Base-by-base conservation (phyloP, 1,140 invertebrate genomes). In the Schlechtendalia chinensis region DNA sequence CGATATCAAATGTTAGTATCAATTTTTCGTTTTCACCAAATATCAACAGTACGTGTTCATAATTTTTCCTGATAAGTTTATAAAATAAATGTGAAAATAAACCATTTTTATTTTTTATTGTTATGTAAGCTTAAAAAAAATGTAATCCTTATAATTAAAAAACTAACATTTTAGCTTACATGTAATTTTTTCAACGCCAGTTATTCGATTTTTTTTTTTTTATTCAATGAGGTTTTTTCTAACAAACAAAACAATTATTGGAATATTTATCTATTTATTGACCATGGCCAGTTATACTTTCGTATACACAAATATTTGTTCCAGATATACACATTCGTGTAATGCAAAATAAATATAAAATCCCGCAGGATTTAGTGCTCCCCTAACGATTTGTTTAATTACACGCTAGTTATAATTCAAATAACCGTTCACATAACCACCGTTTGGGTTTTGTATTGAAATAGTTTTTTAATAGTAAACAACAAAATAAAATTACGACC, bases 381-480 rank as follows among this genome's bases (percentile, higher is more conserved):
- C 75, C 58, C 75, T 58, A 79, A 79, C 58, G 58, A 39, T 29
- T 63, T 63, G 58, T 79, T 79, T 79, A 59, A 79, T 79, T 79
- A 79, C 58, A 79, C 14, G 39, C 75, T 27, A 47, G 75, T 63
- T 61, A 63, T 79, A 79, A 79, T 79, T 79, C 75, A 79, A 61
- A 61, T 63, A 79, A 79, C 75, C 61, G 45, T 63, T 50, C 24
- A 17, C 45, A 39, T n/a, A 17, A 17, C n/a, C 74, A 58, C n/a
- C 53, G 53, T 56, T 59, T 56, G 54, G 14, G 39, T 19, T 12
- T 24, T 45, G 24, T 77, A 77, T 67, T 69, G 63, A 81, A 69
- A 71, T 69, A 50, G 79, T 81, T 81, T 81, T 80, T 81, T 81
- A 71, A 71, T 69, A 54, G 61, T 56, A 67, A 67, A 67, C 27